phyloP scores from a whole-genome alignment of 2,888 invertebrate genomes.

The Diarsia rubi region DNA sequence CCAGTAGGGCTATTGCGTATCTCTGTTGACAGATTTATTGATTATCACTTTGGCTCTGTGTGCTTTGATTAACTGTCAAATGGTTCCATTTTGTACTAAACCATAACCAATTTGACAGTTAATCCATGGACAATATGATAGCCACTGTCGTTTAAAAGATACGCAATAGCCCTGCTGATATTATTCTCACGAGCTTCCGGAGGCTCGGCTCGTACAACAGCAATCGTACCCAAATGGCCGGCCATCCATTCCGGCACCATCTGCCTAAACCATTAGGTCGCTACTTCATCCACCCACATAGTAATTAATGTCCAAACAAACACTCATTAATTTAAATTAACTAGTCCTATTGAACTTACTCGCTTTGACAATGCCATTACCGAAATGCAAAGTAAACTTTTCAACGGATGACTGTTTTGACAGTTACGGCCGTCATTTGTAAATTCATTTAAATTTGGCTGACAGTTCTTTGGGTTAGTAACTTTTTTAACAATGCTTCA shows the following conservation, averaged over 20 bases:
- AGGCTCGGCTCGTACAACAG: conserved; percentile 27
- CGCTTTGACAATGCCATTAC: conserved; percentile 52
- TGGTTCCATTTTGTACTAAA: too few species aligned
- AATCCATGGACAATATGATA: too few species aligned
- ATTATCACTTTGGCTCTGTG: too few species aligned
- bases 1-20: too few species aligned
- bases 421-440: conserved; percentile 50
- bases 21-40: too few species aligned
- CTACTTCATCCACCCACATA: conserved; percentile 49
- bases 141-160: too few species aligned
- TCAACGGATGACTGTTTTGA: conserved; percentile 23
- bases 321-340: conserved; percentile 55
- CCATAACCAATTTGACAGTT: too few species aligned
- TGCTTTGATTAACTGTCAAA: too few species aligned
- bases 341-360: conserved; percentile 48
- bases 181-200: conserved; percentile 8
- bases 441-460: conserved; percentile 44
- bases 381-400: conserved; percentile 52
- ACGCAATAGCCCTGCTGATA: too few species aligned
- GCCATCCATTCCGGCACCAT: conserved; percentile 52
- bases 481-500: conserved; percentile 31
- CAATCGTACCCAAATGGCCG: conserved; percentile 39
- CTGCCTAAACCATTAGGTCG: conserved; percentile 48
- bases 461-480: conserved; percentile 35
- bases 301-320: conserved; percentile 57